Percentiles rank a stretch among this genome's conserved stretches.
Conservation (phyloP, 2,797 vertebrate genomes). For the Pangasius larnaudii region DNA sequence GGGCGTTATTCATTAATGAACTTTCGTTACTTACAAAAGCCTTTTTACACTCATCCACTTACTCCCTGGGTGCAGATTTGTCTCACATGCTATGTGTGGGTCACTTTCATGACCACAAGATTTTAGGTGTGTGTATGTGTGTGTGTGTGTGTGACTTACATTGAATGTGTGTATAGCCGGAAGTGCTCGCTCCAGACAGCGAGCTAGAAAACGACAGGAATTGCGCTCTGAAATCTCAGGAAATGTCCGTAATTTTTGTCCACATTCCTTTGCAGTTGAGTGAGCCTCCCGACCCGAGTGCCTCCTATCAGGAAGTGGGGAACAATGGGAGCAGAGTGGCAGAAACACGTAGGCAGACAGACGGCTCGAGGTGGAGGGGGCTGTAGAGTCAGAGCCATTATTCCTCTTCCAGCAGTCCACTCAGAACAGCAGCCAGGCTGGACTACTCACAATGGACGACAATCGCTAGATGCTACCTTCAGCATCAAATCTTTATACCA, state of each 20-base stretch:
- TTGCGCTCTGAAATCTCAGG: constrained; percentile 71
- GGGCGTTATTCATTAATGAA: constrained; percentile 29
- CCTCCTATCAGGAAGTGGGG: constrained; percentile 79
- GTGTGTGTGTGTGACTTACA: constrained; percentile 23
- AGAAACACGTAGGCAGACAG: constrained; percentile 79
- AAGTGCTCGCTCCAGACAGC: constrained; percentile 71
- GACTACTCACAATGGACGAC: constrained; percentile 14
- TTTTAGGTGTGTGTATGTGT: constrained; percentile 15
- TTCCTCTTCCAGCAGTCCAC: background rate
- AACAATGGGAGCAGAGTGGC: constrained; percentile 81
- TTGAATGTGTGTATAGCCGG: constrained; percentile 55
- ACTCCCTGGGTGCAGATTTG: constrained; percentile 15
- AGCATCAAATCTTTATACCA: background rate
- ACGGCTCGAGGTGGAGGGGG: constrained; percentile 53
- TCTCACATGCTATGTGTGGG: constrained; percentile 35
- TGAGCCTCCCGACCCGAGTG: constrained; percentile 74
- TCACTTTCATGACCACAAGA: constrained; percentile 39
- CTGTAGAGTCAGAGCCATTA: constrained; percentile 27
- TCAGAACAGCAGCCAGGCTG: constrained; percentile 10
- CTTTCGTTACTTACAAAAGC: constrained; percentile 35
- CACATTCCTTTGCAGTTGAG: constrained; percentile 81
- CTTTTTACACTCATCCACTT: constrained; percentile 24
- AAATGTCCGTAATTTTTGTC: constrained; percentile 77
- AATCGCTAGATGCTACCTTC: constrained; percentile 8
- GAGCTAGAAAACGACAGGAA: constrained; percentile 69